phyloP scores from a whole-genome alignment of 35 echinoderm and acorn worm species.

The Eucidaris tribuloides region DNA sequence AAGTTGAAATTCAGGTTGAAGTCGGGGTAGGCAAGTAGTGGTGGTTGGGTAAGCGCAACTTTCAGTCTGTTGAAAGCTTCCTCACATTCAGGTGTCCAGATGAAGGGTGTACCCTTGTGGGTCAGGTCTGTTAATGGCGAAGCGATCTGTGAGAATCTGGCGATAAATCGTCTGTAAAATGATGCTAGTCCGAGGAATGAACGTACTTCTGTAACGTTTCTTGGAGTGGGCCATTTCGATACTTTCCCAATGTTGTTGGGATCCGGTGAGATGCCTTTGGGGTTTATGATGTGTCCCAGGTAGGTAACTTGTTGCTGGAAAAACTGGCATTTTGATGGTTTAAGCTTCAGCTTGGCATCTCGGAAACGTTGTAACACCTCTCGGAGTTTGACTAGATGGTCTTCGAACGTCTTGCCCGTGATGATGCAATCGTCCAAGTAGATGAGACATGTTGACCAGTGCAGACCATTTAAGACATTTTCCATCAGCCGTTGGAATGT shows the following conservation, averaged over 20 bases:
- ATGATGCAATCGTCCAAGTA: slow-evolving; percentile 48
- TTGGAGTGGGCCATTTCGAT: slow-evolving; percentile 8
- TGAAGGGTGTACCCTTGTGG: slow-evolving; percentile 5
- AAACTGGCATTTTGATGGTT: slow-evolving; percentile 55
- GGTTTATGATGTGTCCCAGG: slow-evolving; percentile 26
- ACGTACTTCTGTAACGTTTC: background rate
- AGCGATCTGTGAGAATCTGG: background rate
- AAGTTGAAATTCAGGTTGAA: slow-evolving; percentile 36
- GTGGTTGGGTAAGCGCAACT: slow-evolving; percentile 33
- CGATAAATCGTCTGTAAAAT: slow-evolving; percentile 23
- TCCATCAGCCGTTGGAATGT: slow-evolving; percentile 50
- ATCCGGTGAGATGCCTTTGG: slow-evolving; percentile 9
- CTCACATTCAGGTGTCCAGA: slow-evolving; percentile 16
- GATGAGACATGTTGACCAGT: slow-evolving; percentile 35
- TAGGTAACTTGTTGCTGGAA: slow-evolving; percentile 36
- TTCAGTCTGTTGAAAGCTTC: slow-evolving; percentile 23
- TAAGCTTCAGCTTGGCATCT: slow-evolving; percentile 31
- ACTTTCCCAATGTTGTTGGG: slow-evolving; percentile 8
- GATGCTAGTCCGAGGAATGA: slow-evolving; percentile 16
- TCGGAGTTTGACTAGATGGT: slow-evolving; percentile 16
- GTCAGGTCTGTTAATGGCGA: slow-evolving; percentile 25
- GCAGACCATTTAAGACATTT: slow-evolving; percentile 8
- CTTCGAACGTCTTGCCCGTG: slow-evolving; percentile 20
- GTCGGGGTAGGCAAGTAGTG: slow-evolving; percentile 67
- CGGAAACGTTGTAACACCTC: slow-evolving; percentile 29